A percentile compares a stretch with the other conserved stretches of the same genome.
Evolutionary conservation across 2,797 vertebrate species (phyloP).

Genomic region (Paguma larvata): DNA sequence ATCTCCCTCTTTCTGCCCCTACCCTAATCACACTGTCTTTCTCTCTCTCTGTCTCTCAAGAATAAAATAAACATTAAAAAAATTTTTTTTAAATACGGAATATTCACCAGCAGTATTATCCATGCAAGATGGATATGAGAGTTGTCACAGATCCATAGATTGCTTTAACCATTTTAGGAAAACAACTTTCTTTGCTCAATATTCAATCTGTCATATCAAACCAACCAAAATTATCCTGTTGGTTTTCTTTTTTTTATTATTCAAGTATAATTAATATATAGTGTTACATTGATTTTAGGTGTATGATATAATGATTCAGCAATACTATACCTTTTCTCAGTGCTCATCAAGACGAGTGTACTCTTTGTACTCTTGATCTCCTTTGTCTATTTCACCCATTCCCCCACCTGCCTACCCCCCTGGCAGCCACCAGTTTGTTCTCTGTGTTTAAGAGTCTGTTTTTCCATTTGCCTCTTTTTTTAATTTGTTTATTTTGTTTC

Average conservation of each 20-base stretch:
- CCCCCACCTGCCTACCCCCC: not conserved
- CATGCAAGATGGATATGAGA: not conserved
- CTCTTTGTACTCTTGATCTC: not conserved
- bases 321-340: not conserved
- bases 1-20: too few species aligned
- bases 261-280: not conserved
- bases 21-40: too few species aligned
- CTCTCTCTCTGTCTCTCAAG: too few species aligned
- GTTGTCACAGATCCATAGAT: not conserved
- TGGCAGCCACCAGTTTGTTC: not conserved
- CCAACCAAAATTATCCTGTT: not conserved
- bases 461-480: not conserved
- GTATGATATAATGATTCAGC: not conserved
- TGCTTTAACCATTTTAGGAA: not conserved
- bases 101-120: not conserved
- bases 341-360: not conserved
- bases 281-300: not conserved
- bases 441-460: not conserved
- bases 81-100: not conserved
- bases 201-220: not conserved
- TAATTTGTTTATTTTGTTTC: not conserved
- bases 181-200: not conserved
- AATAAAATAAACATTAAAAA: too few species aligned
- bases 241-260: not conserved
- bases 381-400: not conserved